Evolutionary conservation across 2,888 invertebrate genomes (phyloP), one percentile per base, ranked within the genome.

Genomic region (Mallateleia sp.): DNA sequence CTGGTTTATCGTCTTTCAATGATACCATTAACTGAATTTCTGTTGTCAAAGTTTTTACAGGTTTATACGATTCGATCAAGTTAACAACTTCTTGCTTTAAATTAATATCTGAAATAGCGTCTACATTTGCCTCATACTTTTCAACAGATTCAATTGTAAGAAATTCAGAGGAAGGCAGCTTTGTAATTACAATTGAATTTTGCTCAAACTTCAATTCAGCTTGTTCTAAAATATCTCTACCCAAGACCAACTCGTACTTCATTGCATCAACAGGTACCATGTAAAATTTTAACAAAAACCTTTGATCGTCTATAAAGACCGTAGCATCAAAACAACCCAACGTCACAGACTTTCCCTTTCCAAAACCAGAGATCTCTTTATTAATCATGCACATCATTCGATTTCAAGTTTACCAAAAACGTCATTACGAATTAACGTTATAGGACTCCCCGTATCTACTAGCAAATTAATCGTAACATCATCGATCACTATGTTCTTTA

Each of bases 221-320:
- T n/a, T 60, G 52, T 8, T 38, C 24, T 38, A 75, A 34, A 11
- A 75, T 38, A 24, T 75, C 62, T 52, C 75, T 24, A 38, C 62
- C 75, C 14, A 75, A 62, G 32, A 75, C 15, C 20, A 42, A n/a
- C 22, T 75, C 75, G 14, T 62, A 58, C 7, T 52, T 24, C 62
- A 75, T 62, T 47, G 52, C 75, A 24, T 64, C 75, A 54, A 60
- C 11, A 7, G 75, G 50, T 20, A 75, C 75, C n/a, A 75, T 52
- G 20, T 62, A 38, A 4, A 75, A 64, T 18, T 32, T 64, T 20
- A 75, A 28, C 1, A 22, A 60, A 64, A 60, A 75, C 20, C 22
- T 28, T 22, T 75, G 28, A 14, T 64, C 52, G 20, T 75, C 75
- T 1, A 75, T 52, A 18, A 28, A 56, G 8, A 77, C 56, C 32